These are phyloP conservation scores for Notodonta ziczac DNA, from an alignment of 2,888 invertebrate species.

Conservation along the genomic window DNA sequence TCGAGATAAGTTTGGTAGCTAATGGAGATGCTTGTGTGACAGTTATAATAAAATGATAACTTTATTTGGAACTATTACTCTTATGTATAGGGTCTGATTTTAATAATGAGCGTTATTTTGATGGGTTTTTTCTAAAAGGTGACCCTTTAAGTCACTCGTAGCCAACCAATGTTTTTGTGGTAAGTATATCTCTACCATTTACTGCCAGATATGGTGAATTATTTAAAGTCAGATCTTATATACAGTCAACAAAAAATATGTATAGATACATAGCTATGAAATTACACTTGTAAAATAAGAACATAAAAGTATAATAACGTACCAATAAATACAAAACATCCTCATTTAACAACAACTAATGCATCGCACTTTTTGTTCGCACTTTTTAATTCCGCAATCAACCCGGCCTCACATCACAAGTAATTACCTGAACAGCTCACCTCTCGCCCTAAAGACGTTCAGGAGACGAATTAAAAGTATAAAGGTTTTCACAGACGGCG, in stretches of 20 bases:
- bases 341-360: conserved; percentile 53
- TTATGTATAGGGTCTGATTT: too few relatives aligned
- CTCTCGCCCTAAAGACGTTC: conserved; percentile 62
- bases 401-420: conserved; percentile 58
- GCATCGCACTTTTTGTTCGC: conserved; percentile 56
- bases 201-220: too few relatives aligned
- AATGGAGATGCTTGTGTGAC: conserved; percentile 22
- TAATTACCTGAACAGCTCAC: conserved; percentile 71
- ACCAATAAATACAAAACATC: conserved; percentile 33
- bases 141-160: too few relatives aligned
- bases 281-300: too few relatives aligned
- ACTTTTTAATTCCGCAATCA: conserved; percentile 66
- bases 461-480: conserved; percentile 80
- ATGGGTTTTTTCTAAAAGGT: too few relatives aligned
- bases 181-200: too few relatives aligned
- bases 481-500: conserved; percentile 37
- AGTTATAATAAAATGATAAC: conserved; percentile 14
- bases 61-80: background rate
- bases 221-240: too few relatives aligned
- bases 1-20: conserved; percentile 19
- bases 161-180: too few relatives aligned
- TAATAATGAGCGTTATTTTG: too few relatives aligned
- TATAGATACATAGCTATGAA: too few relatives aligned
- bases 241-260: too few relatives aligned
- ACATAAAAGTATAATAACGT: background rate